phyloP scores from a whole-genome alignment of 2,113 vertebrate genomes.

The Toxostoma redivivum region DNA sequence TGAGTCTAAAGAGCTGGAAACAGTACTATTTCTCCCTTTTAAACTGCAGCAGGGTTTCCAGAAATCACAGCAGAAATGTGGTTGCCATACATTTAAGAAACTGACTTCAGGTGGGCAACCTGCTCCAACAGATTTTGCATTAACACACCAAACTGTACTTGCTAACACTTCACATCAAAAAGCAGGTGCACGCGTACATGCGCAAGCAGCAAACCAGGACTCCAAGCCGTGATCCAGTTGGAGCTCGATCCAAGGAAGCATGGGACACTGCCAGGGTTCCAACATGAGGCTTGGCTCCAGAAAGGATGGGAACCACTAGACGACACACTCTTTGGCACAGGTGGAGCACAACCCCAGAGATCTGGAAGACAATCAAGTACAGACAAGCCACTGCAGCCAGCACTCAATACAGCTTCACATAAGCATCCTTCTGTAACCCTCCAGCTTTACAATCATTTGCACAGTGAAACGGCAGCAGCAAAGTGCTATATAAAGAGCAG shows the following conservation, averaged over 20 bases:
- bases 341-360: slow-evolving; percentile 51
- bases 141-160: slow-evolving; percentile 33
- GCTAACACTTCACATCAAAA: slow-evolving; percentile 49
- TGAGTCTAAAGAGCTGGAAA: neutral
- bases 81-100: slow-evolving; percentile 4
- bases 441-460: neutral
- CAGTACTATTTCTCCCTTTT: neutral
- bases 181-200: slow-evolving; percentile 36
- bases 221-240: slow-evolving; percentile 41
- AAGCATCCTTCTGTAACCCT: slow-evolving; percentile 29
- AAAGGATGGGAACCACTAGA: slow-evolving; percentile 63
- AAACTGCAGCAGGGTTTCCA: neutral
- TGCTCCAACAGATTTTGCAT: slow-evolving; percentile 58
- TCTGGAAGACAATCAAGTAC: slow-evolving; percentile 52
- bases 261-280: slow-evolving; percentile 55
- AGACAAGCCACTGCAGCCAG: slow-evolving; percentile 32
- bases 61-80: slow-evolving; percentile 23
- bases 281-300: slow-evolving; percentile 59
- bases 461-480: neutral
- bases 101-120: slow-evolving; percentile 61
- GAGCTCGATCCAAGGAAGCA: slow-evolving; percentile 15
- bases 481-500: neutral
- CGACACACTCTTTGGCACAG: slow-evolving; percentile 62
- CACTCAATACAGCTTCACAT: neutral
- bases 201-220: neutral